These are phyloP conservation scores for Lathronympha strigana DNA, from an alignment of 2,888 invertebrate genomes.

Conservation along the genomic window DNA sequence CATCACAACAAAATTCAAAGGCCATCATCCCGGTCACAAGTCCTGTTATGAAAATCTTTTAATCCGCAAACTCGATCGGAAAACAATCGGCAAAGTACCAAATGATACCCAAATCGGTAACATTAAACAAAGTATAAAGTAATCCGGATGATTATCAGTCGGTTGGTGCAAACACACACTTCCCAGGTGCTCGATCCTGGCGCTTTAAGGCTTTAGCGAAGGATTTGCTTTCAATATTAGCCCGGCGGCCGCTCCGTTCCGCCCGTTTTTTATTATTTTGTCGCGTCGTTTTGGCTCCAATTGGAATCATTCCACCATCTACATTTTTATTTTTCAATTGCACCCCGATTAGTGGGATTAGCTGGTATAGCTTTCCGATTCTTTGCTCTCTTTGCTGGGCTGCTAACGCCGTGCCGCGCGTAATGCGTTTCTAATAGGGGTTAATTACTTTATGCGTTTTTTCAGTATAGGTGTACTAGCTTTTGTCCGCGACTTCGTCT, in stretches of 20 bases:
- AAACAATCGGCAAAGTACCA: conserved; percentile 47
- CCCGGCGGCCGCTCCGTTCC: conserved; percentile 76
- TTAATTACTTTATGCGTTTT: conserved; percentile 25
- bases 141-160: conserved; percentile 81
- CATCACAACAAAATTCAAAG: conserved; percentile 57
- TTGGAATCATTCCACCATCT: conserved; percentile 84
- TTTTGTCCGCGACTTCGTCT: too few relatives aligned
- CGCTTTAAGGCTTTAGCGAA: conserved; percentile 84
- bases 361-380: conserved; percentile 81
- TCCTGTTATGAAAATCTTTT: conserved; percentile 31
- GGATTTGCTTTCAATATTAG: conserved; percentile 86
- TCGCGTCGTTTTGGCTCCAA: conserved; percentile 84
- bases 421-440: conserved; percentile 30
- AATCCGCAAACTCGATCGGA: conserved; percentile 39
- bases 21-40: conserved; percentile 56
- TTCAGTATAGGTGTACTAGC: neutral
- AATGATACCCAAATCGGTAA: conserved; percentile 72
- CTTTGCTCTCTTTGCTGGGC: conserved; percentile 79
- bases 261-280: conserved; percentile 83
- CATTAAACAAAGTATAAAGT: conserved; percentile 80
- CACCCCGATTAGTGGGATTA: conserved; percentile 84
- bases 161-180: conserved; percentile 72
- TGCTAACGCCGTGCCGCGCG: conserved; percentile 60
- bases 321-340: conserved; percentile 86
- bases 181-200: conserved; percentile 81